Percentiles rank a stretch among this genome's conserved stretches.
Conservation (phyloP, 2,113 vertebrate genomes). For the Hylia prasina region DNA sequence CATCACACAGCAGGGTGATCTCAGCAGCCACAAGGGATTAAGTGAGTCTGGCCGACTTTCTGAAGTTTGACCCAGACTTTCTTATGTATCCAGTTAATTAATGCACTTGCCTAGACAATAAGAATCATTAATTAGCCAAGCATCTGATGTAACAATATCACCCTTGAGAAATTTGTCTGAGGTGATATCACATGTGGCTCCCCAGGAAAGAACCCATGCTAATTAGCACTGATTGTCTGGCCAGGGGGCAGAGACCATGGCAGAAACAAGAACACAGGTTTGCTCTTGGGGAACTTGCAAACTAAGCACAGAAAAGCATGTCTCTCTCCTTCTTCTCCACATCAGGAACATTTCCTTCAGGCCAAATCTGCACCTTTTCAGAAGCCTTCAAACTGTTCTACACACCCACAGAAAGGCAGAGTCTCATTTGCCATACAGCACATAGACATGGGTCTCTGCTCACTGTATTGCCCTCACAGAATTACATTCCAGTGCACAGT, state of each 20-base stretch:
- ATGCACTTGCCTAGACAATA: neutral
- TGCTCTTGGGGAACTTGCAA: neutral
- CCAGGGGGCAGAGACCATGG: neutral
- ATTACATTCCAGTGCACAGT: neutral
- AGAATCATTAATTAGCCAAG: neutral
- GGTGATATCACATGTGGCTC: neutral
- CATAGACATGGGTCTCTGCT: neutral
- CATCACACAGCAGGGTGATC: constrained; percentile 1
- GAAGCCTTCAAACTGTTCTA: neutral
- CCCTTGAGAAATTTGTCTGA: neutral
- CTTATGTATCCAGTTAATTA: neutral
- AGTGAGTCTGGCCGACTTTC: constrained; percentile 13
- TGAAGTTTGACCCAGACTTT: constrained; percentile 27
- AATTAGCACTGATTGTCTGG: neutral
- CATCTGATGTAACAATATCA: neutral
- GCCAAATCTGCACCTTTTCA: neutral
- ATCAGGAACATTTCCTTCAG: neutral
- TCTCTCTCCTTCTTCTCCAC: neutral
- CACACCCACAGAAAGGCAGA: neutral
- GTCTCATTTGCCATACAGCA: neutral
- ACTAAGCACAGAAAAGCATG: neutral
- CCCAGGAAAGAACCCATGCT: neutral
- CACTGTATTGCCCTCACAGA: neutral
- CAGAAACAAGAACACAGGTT: neutral
- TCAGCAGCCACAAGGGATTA: constrained; percentile 5